A percentile compares a stretch with the other conserved stretches of the same genome.
phyloP scores from a whole-genome alignment of 2,113 vertebrate species.

The Miniopterus natalensis region DNA sequence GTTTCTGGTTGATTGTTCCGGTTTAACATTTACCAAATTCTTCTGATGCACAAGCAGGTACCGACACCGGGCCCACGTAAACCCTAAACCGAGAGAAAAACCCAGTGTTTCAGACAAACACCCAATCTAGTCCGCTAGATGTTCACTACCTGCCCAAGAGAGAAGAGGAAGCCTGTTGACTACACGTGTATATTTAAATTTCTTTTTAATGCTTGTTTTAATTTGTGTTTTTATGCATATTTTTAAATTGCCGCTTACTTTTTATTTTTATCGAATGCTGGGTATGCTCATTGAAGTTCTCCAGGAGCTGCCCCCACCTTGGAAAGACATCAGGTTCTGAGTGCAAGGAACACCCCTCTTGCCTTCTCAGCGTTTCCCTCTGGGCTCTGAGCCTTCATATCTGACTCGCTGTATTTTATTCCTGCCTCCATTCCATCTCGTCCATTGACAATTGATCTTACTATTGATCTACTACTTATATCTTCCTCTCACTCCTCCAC shows the following conservation, averaged over 20 bases:
- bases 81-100: neutral
- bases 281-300: neutral
- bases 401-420: neutral
- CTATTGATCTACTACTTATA: neutral
- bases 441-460: neutral
- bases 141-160: neutral
- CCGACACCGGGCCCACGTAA: neutral
- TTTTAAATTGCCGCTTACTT: neutral
- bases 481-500: neutral
- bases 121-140: neutral
- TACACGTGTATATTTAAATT: neutral
- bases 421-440: neutral
- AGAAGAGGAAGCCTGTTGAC: neutral
- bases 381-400: neutral
- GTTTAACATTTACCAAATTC: neutral
- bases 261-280: neutral
- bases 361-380: neutral
- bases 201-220: neutral
- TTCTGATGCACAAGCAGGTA: too few species aligned
- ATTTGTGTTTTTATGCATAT: neutral
- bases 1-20: neutral
- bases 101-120: neutral
- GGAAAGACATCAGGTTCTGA: neutral
- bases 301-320: neutral
- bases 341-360: rapidly evolving